These are phyloP conservation scores for Trachelus stipa DNA, from an alignment of 2,888 invertebrate genomes.

Conservation along the genomic window DNA sequence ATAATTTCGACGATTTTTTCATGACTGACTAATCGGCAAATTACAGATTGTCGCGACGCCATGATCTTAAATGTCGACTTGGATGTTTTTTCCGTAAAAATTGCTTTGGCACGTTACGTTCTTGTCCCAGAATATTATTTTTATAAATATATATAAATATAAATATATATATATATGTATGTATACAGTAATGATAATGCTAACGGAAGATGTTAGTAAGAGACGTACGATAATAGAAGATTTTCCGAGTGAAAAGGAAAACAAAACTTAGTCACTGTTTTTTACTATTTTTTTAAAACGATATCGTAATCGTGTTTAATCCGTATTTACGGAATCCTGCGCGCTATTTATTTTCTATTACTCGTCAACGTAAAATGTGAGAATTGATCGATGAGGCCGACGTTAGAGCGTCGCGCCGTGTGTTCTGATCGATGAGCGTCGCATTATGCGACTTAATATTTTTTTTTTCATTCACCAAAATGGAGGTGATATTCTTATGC, in stretches of 20 bases:
- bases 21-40: background rate
- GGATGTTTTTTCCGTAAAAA: conserved; percentile 38
- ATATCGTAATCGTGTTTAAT: conserved; percentile 54
- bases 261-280: conserved; percentile 65
- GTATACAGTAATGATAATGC: conserved; percentile 50
- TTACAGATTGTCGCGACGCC: background rate
- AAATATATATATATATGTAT: conserved; percentile 48
- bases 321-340: conserved; percentile 52
- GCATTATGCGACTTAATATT: conserved; percentile 10
- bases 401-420: conserved; percentile 7
- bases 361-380: conserved; percentile 23
- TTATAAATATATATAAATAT: conserved; percentile 58
- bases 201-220: conserved; percentile 30
- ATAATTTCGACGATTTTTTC: background rate
- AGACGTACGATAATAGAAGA: conserved; percentile 43
- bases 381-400: conserved; percentile 1
- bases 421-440: conserved; percentile 3
- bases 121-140: conserved; percentile 62
- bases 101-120: conserved; percentile 53
- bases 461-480: conserved; percentile 33
- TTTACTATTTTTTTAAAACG: conserved; percentile 58
- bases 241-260: conserved; percentile 56
- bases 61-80: conserved; percentile 1
- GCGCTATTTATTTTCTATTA: conserved; percentile 62
- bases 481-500: background rate